phyloP scores from a whole-genome alignment of 2,888 invertebrate species.

The Monoplex corrugatus region DNA sequence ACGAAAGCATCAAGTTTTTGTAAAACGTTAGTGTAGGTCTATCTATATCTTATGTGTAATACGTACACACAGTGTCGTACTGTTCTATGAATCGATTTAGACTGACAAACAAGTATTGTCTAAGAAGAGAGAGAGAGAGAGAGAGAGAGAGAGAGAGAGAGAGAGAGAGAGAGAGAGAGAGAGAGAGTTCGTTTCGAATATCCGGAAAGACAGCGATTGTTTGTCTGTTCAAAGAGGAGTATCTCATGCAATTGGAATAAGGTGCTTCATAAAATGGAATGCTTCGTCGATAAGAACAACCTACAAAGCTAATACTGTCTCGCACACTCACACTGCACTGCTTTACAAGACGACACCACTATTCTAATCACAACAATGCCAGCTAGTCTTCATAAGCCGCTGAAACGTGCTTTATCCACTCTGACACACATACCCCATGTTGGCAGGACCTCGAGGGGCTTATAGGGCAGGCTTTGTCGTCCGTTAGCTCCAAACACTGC shows the following conservation, averaged over 20 bases:
- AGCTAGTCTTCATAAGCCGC: too few species aligned
- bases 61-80: too few species aligned
- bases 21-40: too few species aligned
- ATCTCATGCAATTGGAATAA: background rate
- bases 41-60: too few species aligned
- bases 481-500: background rate
- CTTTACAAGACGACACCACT: background rate
- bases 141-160: too few species aligned
- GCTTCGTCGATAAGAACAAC: background rate
- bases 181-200: too few species aligned
- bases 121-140: too few species aligned
- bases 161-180: too few species aligned
- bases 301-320: background rate
- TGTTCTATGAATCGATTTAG: too few species aligned
- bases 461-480: background rate
- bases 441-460: background rate
- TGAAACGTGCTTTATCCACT: conserved; percentile 8
- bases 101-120: too few species aligned
- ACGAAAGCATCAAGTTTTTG: too few species aligned
- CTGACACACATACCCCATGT: background rate
- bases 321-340: background rate
- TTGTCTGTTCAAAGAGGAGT: background rate
- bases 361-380: background rate
- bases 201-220: too few species aligned
- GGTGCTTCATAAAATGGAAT: background rate